These are phyloP conservation scores for Halotydeus destructor DNA, from an alignment of 1,140 invertebrate genomes.

Conservation along the genomic window DNA sequence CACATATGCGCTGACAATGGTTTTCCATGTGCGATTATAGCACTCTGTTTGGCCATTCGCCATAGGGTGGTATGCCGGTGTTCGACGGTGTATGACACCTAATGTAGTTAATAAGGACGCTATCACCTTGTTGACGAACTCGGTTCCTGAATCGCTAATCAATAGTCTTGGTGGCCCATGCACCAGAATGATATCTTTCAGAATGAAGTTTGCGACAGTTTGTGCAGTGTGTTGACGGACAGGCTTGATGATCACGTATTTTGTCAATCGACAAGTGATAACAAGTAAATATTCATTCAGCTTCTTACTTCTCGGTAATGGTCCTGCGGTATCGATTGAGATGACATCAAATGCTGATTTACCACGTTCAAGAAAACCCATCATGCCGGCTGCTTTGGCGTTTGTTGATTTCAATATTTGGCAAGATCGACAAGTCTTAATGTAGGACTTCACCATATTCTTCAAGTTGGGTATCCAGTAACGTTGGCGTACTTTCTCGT, in stretches of 20 bases:
- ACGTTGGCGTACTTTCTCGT: constrained; percentile 8
- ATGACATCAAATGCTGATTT: too few relatives aligned
- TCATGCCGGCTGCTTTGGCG: not conserved
- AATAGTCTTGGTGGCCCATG: not conserved
- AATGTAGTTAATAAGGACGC: not conserved
- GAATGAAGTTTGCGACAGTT: too few relatives aligned
- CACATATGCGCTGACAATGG: too few relatives aligned
- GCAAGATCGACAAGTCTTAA: constrained; percentile 14
- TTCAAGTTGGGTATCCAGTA: constrained; percentile 17
- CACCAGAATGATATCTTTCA: not conserved
- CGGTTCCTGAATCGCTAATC: not conserved
- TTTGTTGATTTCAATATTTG: constrained; percentile 12
- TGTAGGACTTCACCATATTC: constrained; percentile 10
- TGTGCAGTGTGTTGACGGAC: too few relatives aligned
- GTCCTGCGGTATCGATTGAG: constrained; percentile 21
- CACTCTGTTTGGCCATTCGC: not conserved
- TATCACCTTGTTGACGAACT: constrained; percentile 1
- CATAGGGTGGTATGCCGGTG: not conserved
- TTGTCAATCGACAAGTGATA: too few relatives aligned
- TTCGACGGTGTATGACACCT: not conserved
- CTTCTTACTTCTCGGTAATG: constrained; percentile 16
- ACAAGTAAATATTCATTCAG: too few relatives aligned
- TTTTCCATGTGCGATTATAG: too few relatives aligned
- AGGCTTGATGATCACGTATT: too few relatives aligned
- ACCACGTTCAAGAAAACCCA: too few relatives aligned